Conservation (phyloP, 2,797 vertebrate genomes). For the Mus spretus region DNA sequence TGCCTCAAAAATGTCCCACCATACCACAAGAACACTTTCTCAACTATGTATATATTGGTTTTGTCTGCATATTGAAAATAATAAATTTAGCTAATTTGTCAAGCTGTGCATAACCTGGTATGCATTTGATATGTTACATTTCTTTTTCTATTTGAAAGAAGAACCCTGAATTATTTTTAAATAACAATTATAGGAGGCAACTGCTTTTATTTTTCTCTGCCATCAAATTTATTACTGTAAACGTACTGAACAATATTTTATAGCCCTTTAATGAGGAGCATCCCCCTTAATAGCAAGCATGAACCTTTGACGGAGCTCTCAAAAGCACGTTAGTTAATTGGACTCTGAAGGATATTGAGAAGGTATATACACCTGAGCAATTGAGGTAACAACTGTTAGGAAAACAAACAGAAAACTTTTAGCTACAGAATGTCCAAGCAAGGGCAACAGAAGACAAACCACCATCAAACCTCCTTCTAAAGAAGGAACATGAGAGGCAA, state of each 20-base stretch:
- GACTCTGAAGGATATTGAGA: neutral
- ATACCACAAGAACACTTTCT: neutral
- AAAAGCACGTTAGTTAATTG: neutral
- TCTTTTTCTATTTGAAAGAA: slow-evolving; percentile 30
- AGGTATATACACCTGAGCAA: neutral
- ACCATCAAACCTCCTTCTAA: neutral
- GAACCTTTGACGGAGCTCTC: neutral
- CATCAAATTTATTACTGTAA: neutral
- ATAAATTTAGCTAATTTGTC: slow-evolving; percentile 52
- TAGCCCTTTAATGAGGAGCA: neutral
- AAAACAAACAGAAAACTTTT: neutral
- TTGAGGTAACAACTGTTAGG: neutral
- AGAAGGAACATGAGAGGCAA: neutral
- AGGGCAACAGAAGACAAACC: neutral
- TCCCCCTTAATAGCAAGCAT: no score
- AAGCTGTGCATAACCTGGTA: slow-evolving; percentile 59
- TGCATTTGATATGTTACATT: slow-evolving; percentile 63
- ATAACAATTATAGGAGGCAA: neutral
- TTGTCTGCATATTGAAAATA: slow-evolving; percentile 59
- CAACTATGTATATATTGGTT: slow-evolving; percentile 56
- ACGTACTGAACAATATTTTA: neutral
- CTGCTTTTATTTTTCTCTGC: neutral
- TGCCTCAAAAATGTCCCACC: neutral
- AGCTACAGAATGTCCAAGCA: neutral
- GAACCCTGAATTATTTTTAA: neutral